Percentiles rank a stretch among this genome's conserved stretches.
These are phyloP conservation scores for Heliornis fulica DNA, from an alignment of 2,113 vertebrate species.

Conservation along the genomic window DNA sequence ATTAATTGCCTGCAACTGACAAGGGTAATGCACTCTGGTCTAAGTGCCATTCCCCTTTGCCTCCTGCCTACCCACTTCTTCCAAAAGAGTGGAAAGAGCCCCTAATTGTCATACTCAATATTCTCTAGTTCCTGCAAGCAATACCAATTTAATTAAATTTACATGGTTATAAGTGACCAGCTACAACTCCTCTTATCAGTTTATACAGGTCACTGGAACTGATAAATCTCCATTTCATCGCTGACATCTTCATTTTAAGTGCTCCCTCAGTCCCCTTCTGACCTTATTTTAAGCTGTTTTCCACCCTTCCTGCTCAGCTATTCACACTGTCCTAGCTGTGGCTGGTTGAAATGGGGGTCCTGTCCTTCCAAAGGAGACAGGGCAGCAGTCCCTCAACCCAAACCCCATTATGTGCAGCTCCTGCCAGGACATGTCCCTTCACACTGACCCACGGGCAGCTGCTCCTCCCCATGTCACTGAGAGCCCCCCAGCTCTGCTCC, in stretches of 20 bases:
- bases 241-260: neutral
- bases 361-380: neutral
- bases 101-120: neutral
- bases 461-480: neutral
- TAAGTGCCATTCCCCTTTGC: neutral
- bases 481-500: neutral
- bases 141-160: conserved; percentile 36
- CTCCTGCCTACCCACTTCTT: neutral
- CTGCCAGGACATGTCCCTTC: neutral
- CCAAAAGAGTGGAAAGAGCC: neutral
- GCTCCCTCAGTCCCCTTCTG: neutral
- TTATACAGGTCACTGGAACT: neutral
- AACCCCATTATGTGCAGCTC: neutral
- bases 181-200: neutral
- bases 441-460: fast-evolving
- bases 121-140: neutral
- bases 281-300: neutral
- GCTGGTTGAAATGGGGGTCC: neutral
- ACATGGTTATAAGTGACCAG: neutral
- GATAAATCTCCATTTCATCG: conserved; percentile 21
- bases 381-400: neutral
- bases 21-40: neutral
- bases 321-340: neutral
- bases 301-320: neutral
- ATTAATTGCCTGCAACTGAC: conserved; percentile 11